phyloP scores from a whole-genome alignment of 2,113 vertebrate species.

The Gnathonemus echidnorhynchus region DNA sequence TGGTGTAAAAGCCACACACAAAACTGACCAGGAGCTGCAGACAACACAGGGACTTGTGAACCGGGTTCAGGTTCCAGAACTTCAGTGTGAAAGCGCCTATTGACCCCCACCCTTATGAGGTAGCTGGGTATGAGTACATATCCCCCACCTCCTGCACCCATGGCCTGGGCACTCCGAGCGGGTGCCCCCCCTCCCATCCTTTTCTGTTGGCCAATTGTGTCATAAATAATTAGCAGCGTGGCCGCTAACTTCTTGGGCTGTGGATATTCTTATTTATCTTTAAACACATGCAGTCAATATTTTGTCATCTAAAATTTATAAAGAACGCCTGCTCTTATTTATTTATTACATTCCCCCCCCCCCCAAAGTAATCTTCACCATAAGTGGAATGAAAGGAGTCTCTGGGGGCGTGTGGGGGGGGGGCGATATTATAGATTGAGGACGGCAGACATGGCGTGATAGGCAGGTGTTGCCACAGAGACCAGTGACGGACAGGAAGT shows the following conservation, averaged over 20 bases:
- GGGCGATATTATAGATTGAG: conserved; percentile 58
- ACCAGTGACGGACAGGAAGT: conserved; percentile 62
- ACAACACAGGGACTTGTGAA: background rate
- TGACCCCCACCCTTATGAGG: background rate
- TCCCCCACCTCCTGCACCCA: background rate
- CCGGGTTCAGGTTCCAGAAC: background rate
- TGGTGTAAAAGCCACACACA: background rate
- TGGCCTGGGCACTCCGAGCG: conserved; percentile 39
- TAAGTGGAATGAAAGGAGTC: conserved; percentile 26
- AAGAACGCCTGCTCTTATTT: conserved; percentile 51
- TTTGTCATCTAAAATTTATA: conserved; percentile 67
- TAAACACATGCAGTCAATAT: conserved; percentile 63
- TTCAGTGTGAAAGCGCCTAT: background rate
- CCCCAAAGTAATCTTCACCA: conserved; percentile 36
- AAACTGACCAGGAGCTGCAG: background rate
- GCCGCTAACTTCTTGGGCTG: conserved; percentile 56
- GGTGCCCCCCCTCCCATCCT: conserved; percentile 34
- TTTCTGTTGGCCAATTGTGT: conserved; percentile 55
- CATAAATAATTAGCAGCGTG: conserved; percentile 63
- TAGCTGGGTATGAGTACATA: background rate
- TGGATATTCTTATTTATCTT: conserved; percentile 70
- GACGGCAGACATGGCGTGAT: conserved; percentile 53
- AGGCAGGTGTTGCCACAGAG: conserved; percentile 56
- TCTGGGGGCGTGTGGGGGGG: conserved; percentile 40
- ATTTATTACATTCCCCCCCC: conserved; percentile 46